These are phyloP conservation scores for Arrhopalites spinosus DNA, from an alignment of 2,888 invertebrate species.

Conservation along the genomic window DNA sequence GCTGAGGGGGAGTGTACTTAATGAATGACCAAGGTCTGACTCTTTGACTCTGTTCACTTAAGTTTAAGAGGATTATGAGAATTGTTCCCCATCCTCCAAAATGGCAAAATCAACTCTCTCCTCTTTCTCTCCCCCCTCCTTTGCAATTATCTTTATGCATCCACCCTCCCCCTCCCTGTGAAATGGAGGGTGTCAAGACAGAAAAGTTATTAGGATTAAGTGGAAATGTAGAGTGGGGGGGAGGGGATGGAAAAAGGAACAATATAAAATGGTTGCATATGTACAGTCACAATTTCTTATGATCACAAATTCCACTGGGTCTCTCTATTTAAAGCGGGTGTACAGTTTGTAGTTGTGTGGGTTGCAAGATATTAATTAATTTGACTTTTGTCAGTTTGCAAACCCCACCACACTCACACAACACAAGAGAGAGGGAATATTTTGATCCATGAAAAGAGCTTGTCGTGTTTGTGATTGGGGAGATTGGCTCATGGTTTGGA, in stretches of 20 bases:
- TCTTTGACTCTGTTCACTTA: slow-evolving; percentile 32
- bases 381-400: too few relatives aligned
- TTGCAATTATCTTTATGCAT: slow-evolving; percentile 28
- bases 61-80: slow-evolving; percentile 33
- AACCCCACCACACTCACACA: too few relatives aligned
- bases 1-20: slow-evolving; percentile 32
- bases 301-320: background rate
- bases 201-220: background rate
- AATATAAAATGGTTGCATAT: background rate
- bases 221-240: background rate
- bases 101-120: too few relatives aligned
- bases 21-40: slow-evolving; percentile 31
- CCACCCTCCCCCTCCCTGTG: background rate
- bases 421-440: too few relatives aligned
- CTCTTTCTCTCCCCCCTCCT: slow-evolving; percentile 18
- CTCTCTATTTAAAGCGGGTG: background rate
- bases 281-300: background rate
- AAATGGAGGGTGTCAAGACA: too few relatives aligned
- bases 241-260: background rate
- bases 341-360: background rate
- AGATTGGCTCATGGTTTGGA: too few relatives aligned
- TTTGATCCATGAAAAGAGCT: too few relatives aligned
- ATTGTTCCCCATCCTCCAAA: too few relatives aligned
- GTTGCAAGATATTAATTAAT: too few relatives aligned
- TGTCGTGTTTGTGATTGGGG: too few relatives aligned